Conservation (phyloP, 2,797 vertebrate species). For the Catamblyrhynchus diadema region DNA sequence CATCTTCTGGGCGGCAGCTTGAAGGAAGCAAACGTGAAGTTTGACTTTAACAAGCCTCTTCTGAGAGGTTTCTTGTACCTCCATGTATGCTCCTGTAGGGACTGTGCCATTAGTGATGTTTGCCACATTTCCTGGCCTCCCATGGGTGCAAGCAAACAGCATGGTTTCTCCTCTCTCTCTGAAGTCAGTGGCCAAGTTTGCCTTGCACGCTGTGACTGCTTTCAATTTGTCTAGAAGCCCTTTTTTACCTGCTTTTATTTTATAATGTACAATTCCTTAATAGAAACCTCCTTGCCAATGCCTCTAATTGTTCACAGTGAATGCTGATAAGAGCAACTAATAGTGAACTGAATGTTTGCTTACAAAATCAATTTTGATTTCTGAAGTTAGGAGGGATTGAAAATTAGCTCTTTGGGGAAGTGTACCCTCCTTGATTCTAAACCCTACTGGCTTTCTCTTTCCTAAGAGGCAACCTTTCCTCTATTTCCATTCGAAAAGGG, state of each 20-base stretch:
- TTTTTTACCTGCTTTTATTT: not conserved
- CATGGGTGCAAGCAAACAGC: not conserved
- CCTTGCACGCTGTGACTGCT: not conserved
- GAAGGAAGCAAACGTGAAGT: not conserved
- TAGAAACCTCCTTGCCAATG: not conserved
- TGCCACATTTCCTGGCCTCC: not conserved
- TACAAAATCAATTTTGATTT: not conserved
- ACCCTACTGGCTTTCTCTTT: not conserved
- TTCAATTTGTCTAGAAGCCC: not conserved
- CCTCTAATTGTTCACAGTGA: not conserved
- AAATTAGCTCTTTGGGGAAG: not conserved
- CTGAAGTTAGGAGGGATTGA: not conserved
- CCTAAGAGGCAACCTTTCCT: not conserved
- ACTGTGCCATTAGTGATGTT: not conserved
- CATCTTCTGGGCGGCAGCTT: not conserved
- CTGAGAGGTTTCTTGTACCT: not conserved
- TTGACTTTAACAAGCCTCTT: not conserved
- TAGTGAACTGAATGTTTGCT: not conserved
- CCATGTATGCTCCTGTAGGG: accelerated
- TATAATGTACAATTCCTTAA: not conserved
- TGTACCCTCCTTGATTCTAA: not conserved
- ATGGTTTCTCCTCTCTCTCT: accelerated
- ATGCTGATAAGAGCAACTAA: not conserved
- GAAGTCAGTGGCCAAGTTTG: not conserved
- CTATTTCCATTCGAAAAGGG: not conserved